phyloP scores from a whole-genome alignment of 2,888 invertebrate species.

The Busseola fusca region DNA sequence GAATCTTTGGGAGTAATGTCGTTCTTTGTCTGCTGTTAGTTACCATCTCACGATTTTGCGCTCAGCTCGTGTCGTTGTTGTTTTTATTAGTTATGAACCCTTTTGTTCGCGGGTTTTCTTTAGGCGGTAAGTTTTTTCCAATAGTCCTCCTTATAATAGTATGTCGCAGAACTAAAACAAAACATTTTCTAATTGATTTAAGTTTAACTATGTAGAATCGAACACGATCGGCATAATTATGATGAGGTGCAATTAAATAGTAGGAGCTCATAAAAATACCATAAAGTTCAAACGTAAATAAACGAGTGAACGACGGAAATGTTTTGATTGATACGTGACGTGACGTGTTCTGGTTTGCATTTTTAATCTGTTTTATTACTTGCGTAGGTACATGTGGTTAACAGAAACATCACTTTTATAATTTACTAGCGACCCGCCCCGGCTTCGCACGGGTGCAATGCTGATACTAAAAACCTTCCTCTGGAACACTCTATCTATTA shows the following conservation, averaged over 20 bases:
- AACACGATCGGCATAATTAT: conserved; percentile 19
- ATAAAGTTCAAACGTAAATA: conserved; percentile 35
- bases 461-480: too few relatives aligned
- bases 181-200: neutral
- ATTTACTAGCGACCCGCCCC: too few relatives aligned
- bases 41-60: conserved; percentile 30
- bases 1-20: conserved; percentile 50
- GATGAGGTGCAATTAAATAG: conserved; percentile 27
- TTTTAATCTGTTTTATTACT: conserved; percentile 31
- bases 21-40: conserved; percentile 42
- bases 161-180: neutral
- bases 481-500: too few relatives aligned
- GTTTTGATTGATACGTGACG: conserved; percentile 37
- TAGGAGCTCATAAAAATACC: conserved; percentile 37
- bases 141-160: neutral
- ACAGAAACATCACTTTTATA: too few relatives aligned
- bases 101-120: conserved; percentile 72
- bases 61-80: conserved; percentile 27
- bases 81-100: conserved; percentile 72
- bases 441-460: too few relatives aligned
- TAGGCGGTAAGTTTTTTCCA: conserved; percentile 68
- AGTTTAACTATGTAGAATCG: conserved; percentile 12
- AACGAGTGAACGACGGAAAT: conserved; percentile 22
- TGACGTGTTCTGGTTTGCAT: conserved; percentile 35
- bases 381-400: too few relatives aligned